A percentile compares a stretch with the other conserved stretches of the same genome.
These are phyloP conservation scores for Emmelina monodactyla DNA, from an alignment of 2,888 invertebrate genomes.

Conservation along the genomic window DNA sequence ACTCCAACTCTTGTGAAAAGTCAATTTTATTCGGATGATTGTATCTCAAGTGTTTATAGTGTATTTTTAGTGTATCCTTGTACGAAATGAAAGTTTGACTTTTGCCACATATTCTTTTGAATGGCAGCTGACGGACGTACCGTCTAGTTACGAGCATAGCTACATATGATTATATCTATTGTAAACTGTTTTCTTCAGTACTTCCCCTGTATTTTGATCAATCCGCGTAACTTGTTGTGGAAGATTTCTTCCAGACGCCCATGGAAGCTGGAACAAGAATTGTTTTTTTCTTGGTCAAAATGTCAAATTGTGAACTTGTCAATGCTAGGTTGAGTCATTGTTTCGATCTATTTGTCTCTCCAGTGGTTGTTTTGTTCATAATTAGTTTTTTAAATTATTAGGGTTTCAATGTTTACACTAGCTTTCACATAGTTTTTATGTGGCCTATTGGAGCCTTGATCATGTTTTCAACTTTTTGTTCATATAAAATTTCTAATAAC, in stretches of 20 bases:
- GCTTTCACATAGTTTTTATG: too few species aligned
- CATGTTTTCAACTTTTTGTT: too few species aligned
- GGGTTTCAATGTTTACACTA: too few species aligned
- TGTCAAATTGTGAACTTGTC: slow-evolving; percentile 63
- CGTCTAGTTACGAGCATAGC: slow-evolving; percentile 51
- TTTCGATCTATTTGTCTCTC: slow-evolving; percentile 35
- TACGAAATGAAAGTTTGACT: slow-evolving; percentile 67
- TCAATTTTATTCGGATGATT: slow-evolving; percentile 26
- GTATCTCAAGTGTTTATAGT: slow-evolving; percentile 48
- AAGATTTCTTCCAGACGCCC: slow-evolving; percentile 30
- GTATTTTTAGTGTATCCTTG: slow-evolving; percentile 66
- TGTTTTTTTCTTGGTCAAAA: slow-evolving; percentile 54
- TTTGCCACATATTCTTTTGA: slow-evolving; percentile 67
- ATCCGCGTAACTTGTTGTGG: slow-evolving; percentile 24
- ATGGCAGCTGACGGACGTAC: slow-evolving; percentile 64
- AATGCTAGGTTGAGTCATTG: slow-evolving; percentile 64
- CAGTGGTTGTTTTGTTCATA: slow-evolving; percentile 27
- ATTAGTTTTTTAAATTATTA: too few species aligned
- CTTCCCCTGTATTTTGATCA: slow-evolving; percentile 14
- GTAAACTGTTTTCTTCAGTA: slow-evolving; percentile 32
- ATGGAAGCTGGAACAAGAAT: slow-evolving; percentile 31
- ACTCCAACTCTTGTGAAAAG: slow-evolving; percentile 29
- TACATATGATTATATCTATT: slow-evolving; percentile 34
- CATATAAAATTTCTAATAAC: too few species aligned
- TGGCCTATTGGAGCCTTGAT: too few species aligned